Evolutionary conservation across 2,797 vertebrate genomes (phyloP), one percentile per base, ranked within the genome.

Genomic region (Melanotaenia trifasciata): DNA sequence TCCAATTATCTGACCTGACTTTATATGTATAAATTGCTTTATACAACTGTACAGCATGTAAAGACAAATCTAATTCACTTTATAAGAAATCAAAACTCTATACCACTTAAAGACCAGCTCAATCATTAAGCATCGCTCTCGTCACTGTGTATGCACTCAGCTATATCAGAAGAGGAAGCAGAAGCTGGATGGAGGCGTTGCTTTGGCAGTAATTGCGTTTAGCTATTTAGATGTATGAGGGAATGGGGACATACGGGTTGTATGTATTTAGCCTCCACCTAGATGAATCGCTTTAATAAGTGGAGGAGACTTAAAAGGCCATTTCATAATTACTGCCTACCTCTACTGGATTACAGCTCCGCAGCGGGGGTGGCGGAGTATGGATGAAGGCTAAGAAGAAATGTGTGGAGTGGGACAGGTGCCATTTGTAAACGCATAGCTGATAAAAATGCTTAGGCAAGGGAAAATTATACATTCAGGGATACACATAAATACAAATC

Each of bases 271-370:
- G 78, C 80, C 73, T 80, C 53, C 67, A 33, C 47, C 60, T 35
- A 80, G 90, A 93, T 69, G 73, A 84, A 92, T 90, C 72, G 80
- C 74, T 88, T 75, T 87, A 86, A 89, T 90, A 89, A 89, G 79
- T 67, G 74, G 56, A 84, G 69, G 77, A 71, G 89, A 92, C 88
- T 90, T 90, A 76, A 90, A 90, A 89, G 86, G 83, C 89, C 87
- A 90, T 90, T 91, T 89, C 84, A 84, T 92, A 89, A 92, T 91
- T 88, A 87, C 89, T 77, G 83, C 84, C 76, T 83, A 87, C 81
- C 85, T 91, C 73, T 72, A 33, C 78, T 84, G 86, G 79, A 89
- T 86, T 77, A 75, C 66, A 57, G 83, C 74, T n/a, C 64, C 5
- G 20, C 11, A 11, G 76, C 12, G 61, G 65, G 68, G 61, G 56